phyloP scores from a whole-genome alignment of 2,113 vertebrate genomes.

The Mirounga angustirostris region DNA sequence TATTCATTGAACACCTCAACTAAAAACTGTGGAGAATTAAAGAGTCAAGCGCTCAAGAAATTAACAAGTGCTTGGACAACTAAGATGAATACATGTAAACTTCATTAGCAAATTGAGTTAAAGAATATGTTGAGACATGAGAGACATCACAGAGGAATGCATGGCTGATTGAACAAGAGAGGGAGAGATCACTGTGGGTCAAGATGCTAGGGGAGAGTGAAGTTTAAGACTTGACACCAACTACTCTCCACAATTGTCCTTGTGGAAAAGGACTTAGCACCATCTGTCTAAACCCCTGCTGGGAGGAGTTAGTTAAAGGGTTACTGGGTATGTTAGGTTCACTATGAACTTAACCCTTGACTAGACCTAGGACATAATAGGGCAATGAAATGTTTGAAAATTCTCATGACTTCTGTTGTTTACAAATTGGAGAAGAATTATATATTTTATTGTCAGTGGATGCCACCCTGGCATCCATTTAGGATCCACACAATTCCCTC shows the following conservation, averaged over 20 bases:
- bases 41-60: conserved; percentile 21
- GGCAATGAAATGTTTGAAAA: conserved; percentile 26
- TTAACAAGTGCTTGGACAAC: not conserved
- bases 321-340: not conserved
- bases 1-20: not conserved
- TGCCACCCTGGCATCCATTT: conserved; percentile 67
- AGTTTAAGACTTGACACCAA: not conserved
- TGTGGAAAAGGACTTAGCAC: not conserved
- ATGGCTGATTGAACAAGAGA: not conserved
- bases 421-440: conserved; percentile 61
- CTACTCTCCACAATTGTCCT: not conserved
- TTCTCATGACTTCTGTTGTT: conserved; percentile 47
- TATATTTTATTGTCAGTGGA: conserved; percentile 50
- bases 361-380: not conserved
- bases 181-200: not conserved
- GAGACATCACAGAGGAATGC: not conserved
- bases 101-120: not conserved
- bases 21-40: not conserved
- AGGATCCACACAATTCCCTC: conserved; percentile 70
- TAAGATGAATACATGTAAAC: not conserved
- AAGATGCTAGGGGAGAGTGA: not conserved
- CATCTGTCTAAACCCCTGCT: not conserved
- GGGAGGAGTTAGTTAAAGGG: not conserved
- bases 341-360: not conserved
- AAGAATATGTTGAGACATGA: not conserved